Conservation (phyloP, 2,797 vertebrate genomes). For the Liasis olivaceus region DNA sequence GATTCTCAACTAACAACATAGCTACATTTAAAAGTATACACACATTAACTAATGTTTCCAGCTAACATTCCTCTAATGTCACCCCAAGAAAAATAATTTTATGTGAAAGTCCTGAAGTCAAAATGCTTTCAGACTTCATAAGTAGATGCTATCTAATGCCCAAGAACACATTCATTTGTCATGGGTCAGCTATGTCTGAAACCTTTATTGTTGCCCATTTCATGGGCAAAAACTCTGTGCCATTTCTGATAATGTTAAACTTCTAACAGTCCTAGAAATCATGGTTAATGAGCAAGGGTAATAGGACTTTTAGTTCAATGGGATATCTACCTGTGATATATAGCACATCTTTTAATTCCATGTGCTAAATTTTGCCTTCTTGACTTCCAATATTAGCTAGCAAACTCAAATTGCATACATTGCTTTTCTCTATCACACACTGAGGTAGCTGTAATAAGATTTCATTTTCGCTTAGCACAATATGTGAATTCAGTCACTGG, state of each 20-base stretch:
- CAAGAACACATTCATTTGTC: no score
- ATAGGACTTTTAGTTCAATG: not conserved
- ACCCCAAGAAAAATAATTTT: not conserved
- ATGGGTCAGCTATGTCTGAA: no score
- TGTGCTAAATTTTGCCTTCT: not conserved
- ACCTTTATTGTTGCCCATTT: not conserved
- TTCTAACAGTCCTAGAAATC: not conserved
- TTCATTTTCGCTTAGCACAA: not conserved
- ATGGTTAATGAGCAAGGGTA: not conserved
- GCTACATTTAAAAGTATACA: not conserved
- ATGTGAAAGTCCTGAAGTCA: no score
- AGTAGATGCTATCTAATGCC: no score
- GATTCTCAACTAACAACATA: not conserved
- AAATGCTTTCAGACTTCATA: no score
- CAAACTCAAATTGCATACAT: not conserved
- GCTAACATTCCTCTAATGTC: not conserved
- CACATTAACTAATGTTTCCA: not conserved
- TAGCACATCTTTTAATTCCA: not conserved
- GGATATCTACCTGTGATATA: not conserved
- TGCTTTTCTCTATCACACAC: not conserved
- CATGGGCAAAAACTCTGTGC: no score
- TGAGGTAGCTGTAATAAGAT: not conserved
- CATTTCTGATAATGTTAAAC: not conserved
- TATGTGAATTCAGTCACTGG: not conserved
- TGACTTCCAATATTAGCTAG: not conserved